Evolutionary conservation across 2,888 invertebrate species (phyloP).

Genomic region (Sycophila texana): DNA sequence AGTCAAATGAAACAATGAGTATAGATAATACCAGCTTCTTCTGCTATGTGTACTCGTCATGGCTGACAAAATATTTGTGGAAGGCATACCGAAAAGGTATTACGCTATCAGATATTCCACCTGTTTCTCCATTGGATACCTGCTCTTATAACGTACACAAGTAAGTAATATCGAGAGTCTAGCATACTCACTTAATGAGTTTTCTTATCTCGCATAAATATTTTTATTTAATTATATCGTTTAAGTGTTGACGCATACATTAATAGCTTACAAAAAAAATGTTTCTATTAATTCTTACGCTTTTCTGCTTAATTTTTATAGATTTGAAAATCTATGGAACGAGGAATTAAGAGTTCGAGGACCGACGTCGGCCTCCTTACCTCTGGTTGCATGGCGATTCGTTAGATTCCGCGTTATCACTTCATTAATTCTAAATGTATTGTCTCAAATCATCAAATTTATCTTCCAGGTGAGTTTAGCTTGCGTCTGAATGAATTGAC

Average conservation of each 20-base stretch:
- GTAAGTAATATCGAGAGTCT: slow-evolving; percentile 65
- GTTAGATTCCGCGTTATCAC: slow-evolving; percentile 75
- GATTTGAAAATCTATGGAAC: slow-evolving; percentile 77
- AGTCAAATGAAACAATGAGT: slow-evolving; percentile 68
- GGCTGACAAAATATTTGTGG: slow-evolving; percentile 77
- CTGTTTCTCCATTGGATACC: slow-evolving; percentile 75
- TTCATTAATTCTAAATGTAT: slow-evolving; percentile 73
- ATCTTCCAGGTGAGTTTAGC: slow-evolving; percentile 33
- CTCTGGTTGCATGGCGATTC: slow-evolving; percentile 76
- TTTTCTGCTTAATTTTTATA: slow-evolving; percentile 59
- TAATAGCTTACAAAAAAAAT: no score
- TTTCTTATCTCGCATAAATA: neutral
- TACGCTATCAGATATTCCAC: slow-evolving; percentile 71
- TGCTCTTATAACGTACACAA: slow-evolving; percentile 77
- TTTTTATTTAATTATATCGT: neutral
- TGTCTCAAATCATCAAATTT: slow-evolving; percentile 59
- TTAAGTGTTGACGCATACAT: no score
- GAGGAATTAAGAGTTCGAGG: slow-evolving; percentile 76
- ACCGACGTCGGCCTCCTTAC: slow-evolving; percentile 75
- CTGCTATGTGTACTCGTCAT: slow-evolving; percentile 77
- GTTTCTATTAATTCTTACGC: no score
- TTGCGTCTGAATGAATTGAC: neutral
- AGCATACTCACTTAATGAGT: neutral
- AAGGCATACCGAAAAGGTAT: slow-evolving; percentile 76
- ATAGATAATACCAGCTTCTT: slow-evolving; percentile 76